Conservation (phyloP, 1,140 invertebrate species). For the Cataglyphis hispanica region DNA sequence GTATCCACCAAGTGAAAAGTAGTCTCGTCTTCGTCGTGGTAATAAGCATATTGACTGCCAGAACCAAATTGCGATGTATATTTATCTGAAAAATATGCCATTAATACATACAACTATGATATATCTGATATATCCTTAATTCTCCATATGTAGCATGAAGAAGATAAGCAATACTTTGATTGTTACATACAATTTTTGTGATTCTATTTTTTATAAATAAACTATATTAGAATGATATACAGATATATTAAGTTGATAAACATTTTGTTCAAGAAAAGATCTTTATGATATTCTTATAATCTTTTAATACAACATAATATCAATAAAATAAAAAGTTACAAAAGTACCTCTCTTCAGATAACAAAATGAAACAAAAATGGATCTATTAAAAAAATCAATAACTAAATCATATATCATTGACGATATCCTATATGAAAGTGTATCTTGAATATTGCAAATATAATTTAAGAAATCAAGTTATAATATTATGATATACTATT, state of each 20-base stretch:
- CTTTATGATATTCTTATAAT: too few species aligned
- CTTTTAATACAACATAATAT: background rate
- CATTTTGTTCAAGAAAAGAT: too few species aligned
- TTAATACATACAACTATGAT: background rate
- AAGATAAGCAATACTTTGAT: background rate
- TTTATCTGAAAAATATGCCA: conserved; percentile 90
- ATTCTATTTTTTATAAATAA: background rate
- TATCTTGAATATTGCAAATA: background rate
- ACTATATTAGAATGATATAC: background rate
- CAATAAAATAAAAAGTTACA: background rate
- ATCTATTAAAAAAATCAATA: background rate
- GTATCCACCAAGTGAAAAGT: conserved; percentile 99
- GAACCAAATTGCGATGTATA: conserved; percentile 98
- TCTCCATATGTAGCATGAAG: background rate
- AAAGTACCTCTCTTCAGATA: background rate
- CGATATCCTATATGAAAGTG: background rate
- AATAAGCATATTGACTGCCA: conserved; percentile 98
- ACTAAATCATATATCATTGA: background rate
- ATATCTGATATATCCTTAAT: background rate
- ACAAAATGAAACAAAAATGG: background rate
- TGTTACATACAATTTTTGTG: background rate
- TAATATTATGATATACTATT: background rate
- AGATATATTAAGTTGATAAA: background rate
- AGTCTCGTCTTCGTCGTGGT: conserved; percentile 99
- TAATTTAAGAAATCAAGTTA: background rate